phyloP scores from a whole-genome alignment of 2,113 vertebrate genomes.

The Gadus chalcogrammus region DNA sequence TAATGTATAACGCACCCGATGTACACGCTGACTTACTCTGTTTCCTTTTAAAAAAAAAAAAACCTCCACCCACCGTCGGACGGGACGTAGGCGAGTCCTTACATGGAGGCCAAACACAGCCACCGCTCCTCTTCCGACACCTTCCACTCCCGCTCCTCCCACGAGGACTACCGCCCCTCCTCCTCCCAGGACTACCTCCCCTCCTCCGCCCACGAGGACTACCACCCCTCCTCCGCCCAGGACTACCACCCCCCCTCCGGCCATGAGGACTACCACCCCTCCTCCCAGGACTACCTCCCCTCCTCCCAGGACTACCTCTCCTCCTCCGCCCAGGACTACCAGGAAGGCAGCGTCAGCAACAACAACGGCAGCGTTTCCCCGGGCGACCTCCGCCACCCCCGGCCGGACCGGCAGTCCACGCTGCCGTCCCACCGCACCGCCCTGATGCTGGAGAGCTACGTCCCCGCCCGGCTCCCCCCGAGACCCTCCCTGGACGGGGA shows the following conservation, averaged over 20 bases:
- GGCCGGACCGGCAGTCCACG: constrained; percentile 96
- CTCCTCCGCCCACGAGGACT: too few species aligned
- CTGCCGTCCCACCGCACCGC: constrained; percentile 90
- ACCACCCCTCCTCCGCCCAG: too few species aligned
- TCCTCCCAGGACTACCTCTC: constrained; percentile 75
- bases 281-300: constrained; percentile 80
- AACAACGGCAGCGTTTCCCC: constrained; percentile 72
- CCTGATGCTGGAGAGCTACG: constrained; percentile 87
- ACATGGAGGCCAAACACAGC: constrained; percentile 89
- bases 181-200: too few species aligned
- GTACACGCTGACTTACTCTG: not conserved
- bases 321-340: constrained; percentile 50
- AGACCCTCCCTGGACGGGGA: constrained; percentile 65
- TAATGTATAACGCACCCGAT: not conserved
- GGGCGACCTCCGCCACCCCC: constrained; percentile 87
- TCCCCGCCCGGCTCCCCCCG: constrained; percentile 74
- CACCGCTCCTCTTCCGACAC: constrained; percentile 93
- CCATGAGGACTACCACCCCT: too few species aligned
- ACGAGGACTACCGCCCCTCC: constrained; percentile 80
- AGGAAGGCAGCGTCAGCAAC: constrained; percentile 68
- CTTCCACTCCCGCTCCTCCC: constrained; percentile 92
- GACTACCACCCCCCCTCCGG: too few species aligned
- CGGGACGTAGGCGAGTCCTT: constrained; percentile 78
- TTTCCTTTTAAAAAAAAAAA: not conserved
- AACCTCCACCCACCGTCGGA: not conserved